These are phyloP conservation scores for Acanthisitta chloris DNA, from an alignment of 2,113 vertebrate genomes.

Conservation along the genomic window DNA sequence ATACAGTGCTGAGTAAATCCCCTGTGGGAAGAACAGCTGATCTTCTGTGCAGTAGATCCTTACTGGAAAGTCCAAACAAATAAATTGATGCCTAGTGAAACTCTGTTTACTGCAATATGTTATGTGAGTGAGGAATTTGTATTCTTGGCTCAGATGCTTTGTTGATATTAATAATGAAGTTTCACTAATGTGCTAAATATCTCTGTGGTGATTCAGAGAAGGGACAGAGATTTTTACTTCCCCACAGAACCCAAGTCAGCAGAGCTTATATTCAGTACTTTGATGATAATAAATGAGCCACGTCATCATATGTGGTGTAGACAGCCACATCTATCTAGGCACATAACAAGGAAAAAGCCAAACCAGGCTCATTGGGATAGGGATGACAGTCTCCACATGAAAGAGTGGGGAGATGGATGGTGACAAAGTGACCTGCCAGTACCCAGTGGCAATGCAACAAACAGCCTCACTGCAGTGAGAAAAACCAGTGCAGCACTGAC, in stretches of 20 bases:
- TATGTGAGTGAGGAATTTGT: neutral
- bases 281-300: neutral
- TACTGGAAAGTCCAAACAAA: neutral
- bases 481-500: neutral
- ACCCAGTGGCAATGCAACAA: neutral
- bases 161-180: neutral
- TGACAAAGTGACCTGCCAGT: too few relatives aligned
- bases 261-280: neutral
- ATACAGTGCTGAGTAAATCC: neutral
- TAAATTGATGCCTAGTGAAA: neutral
- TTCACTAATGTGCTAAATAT: neutral
- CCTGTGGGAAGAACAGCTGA: neutral
- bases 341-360: neutral
- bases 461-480: neutral
- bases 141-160: neutral
- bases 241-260: neutral
- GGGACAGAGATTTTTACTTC: neutral
- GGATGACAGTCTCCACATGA: rapidly evolving
- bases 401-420: rapidly evolving
- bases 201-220: neutral
- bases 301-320: neutral
- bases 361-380: neutral
- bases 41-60: neutral
- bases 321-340: neutral
- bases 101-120: neutral